These are phyloP conservation scores for Holocentrus rufus DNA, from an alignment of 2,797 vertebrate genomes.

Conservation along the genomic window DNA sequence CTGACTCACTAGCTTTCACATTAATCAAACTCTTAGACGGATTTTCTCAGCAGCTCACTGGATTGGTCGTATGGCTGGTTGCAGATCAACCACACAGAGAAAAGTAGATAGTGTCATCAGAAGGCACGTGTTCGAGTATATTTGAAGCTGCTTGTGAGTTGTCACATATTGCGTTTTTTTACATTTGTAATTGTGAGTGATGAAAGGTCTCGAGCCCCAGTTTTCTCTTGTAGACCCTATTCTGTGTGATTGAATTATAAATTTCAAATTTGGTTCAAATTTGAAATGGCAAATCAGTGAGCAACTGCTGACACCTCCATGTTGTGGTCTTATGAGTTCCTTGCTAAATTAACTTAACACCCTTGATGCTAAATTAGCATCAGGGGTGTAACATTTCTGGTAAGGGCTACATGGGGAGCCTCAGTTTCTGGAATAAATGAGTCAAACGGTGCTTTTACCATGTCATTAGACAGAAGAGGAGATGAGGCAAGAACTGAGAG, in stretches of 20 bases:
- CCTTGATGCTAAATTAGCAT: too few relatives aligned
- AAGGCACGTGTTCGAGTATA: not conserved
- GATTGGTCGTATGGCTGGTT: too few relatives aligned
- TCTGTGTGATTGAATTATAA: slow-evolving; percentile 1
- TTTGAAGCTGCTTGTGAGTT: slow-evolving; percentile 3
- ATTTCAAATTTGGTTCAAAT: slow-evolving; percentile 20
- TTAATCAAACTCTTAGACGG: too few relatives aligned
- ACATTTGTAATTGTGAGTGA: slow-evolving; percentile 25
- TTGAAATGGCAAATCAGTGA: slow-evolving; percentile 9
- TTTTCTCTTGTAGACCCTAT: not conserved
- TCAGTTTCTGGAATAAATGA: slow-evolving; percentile 57
- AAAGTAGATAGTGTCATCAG: too few relatives aligned
- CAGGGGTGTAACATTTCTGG: slow-evolving; percentile 41
- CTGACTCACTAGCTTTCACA: too few relatives aligned
- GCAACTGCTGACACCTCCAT: slow-evolving; percentile 12
- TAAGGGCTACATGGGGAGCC: slow-evolving; percentile 32
- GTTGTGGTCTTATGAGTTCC: slow-evolving; percentile 38
- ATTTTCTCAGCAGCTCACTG: too few relatives aligned
- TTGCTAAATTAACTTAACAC: slow-evolving; percentile 61
- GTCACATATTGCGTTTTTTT: not conserved
- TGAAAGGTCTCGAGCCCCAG: not conserved
- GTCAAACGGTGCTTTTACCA: slow-evolving; percentile 36
- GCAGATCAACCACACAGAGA: too few relatives aligned
- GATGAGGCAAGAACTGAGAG: slow-evolving; percentile 43
- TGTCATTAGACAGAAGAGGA: slow-evolving; percentile 51